Evolutionary conservation across 2,797 vertebrate genomes (phyloP).

Genomic region (Ambastaia sidthimunki): DNA sequence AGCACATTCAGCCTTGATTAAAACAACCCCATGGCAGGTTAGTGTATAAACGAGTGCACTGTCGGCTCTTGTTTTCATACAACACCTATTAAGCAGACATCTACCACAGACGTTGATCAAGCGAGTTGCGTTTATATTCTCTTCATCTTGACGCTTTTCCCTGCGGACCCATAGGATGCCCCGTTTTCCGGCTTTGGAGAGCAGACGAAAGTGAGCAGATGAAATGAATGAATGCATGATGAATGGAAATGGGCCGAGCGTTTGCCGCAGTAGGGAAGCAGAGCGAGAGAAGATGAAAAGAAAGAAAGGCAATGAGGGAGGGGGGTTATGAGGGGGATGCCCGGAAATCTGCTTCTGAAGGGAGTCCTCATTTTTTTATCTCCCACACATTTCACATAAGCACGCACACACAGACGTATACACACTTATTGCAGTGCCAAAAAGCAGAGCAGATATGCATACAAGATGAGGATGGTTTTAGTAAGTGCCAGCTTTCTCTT

Average conservation of each 20-base stretch:
- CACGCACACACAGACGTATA: slow-evolving; percentile 36
- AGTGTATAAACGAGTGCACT: slow-evolving; percentile 24
- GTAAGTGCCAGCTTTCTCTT: slow-evolving; percentile 18
- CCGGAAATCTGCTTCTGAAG: slow-evolving; percentile 46
- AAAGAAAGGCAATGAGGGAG: slow-evolving; percentile 28
- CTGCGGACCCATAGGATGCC: slow-evolving; percentile 5
- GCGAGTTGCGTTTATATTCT: slow-evolving; percentile 20
- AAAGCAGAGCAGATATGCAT: slow-evolving; percentile 8
- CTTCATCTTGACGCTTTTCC: slow-evolving; percentile 39
- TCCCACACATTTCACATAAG: slow-evolving; percentile 19
- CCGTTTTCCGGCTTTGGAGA: slow-evolving; percentile 7
- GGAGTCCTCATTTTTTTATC: slow-evolving; percentile 49
- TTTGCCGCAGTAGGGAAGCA: slow-evolving; percentile 56
- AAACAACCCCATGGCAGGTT: slow-evolving; percentile 29
- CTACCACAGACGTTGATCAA: slow-evolving; percentile 37
- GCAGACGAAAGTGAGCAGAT: slow-evolving; percentile 28
- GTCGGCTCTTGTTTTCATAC: slow-evolving; percentile 38
- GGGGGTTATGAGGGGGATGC: slow-evolving; percentile 12
- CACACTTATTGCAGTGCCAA: slow-evolving; percentile 24
- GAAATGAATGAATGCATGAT: slow-evolving; percentile 50
- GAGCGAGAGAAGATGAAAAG: slow-evolving; percentile 59
- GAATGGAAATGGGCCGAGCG: slow-evolving; percentile 52
- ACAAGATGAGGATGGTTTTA: slow-evolving; percentile 12
- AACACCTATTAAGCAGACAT: slow-evolving; percentile 1
- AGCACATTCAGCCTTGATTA: slow-evolving; percentile 23